These are phyloP conservation scores for Adoxophyes honmai DNA, from an alignment of 1,140 invertebrate species.

Conservation along the genomic window DNA sequence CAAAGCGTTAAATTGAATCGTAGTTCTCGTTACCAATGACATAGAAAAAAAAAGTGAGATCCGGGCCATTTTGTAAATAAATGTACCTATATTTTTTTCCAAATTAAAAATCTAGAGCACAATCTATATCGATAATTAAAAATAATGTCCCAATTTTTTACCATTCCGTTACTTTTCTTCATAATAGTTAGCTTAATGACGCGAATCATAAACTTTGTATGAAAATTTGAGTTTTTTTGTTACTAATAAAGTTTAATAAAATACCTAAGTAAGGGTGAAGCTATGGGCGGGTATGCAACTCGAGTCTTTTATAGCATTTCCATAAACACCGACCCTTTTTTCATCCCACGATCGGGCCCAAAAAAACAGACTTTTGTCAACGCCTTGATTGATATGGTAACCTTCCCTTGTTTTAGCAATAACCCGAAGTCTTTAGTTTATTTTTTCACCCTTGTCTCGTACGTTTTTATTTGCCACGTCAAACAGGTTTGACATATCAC, in stretches of 20 bases:
- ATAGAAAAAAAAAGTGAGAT: too few relatives aligned
- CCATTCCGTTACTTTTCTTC: too few relatives aligned
- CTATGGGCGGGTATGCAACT: conserved; percentile 26
- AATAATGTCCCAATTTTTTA: too few relatives aligned
- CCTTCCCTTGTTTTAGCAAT: conserved; percentile 76
- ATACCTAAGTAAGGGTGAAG: conserved; percentile 18
- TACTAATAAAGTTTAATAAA: too few relatives aligned
- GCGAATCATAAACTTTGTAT: too few relatives aligned
- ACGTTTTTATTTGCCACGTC: conserved; percentile 74
- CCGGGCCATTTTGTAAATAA: too few relatives aligned
- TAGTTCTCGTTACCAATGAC: too few relatives aligned
- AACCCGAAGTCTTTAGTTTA: conserved; percentile 58
- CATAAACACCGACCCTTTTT: conserved; percentile 73
- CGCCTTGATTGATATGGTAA: conserved; percentile 76
- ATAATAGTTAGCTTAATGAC: too few relatives aligned
- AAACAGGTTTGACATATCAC: conserved; percentile 75
- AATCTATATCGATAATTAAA: too few relatives aligned
- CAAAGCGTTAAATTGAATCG: too few relatives aligned
- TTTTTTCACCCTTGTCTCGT: conserved; percentile 49
- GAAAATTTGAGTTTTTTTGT: background rate
- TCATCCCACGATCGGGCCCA: conserved; percentile 54
- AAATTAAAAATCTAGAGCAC: too few relatives aligned
- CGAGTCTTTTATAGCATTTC: conserved; percentile 68
- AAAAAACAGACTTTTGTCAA: conserved; percentile 74
- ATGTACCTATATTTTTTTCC: too few relatives aligned